Evolutionary conservation across 2,113 vertebrate species (phyloP).

Genomic region (Paratilapia polleni): DNA sequence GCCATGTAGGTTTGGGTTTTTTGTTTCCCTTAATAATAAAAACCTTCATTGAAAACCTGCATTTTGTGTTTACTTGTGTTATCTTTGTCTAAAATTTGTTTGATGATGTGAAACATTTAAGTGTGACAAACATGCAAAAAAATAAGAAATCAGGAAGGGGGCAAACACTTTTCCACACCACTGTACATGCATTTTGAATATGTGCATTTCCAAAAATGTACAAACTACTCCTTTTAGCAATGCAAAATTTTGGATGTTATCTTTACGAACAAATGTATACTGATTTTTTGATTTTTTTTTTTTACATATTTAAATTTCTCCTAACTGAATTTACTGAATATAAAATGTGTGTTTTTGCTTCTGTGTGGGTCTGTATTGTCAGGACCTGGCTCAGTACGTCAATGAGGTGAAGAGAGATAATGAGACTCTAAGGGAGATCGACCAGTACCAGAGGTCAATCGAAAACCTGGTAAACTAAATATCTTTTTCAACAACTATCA

Average conservation of each 20-base stretch:
- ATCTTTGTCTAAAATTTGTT: too few species aligned
- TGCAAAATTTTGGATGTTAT: not conserved
- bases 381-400: conserved; percentile 96
- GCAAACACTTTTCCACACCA: too few species aligned
- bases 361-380: conserved; percentile 40
- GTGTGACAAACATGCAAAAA: too few species aligned
- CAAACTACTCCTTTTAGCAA: not conserved
- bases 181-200: not conserved
- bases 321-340: not conserved
- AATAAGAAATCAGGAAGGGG: too few species aligned
- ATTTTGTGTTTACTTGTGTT: too few species aligned
- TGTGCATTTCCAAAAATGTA: not conserved
- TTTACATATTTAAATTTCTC: not conserved
- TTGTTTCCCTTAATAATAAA: too few species aligned
- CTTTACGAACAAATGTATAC: not conserved
- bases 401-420: conserved; percentile 97
- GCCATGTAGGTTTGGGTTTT: too few species aligned
- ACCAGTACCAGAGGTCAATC: conserved; percentile 93
- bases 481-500: not conserved
- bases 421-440: conserved; percentile 94
- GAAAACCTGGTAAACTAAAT: conserved; percentile 88
- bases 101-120: too few species aligned
- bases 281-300: not conserved
- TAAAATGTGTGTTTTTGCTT: conserved; percentile 16
- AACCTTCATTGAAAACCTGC: too few species aligned